A percentile compares a stretch with the other conserved stretches of the same genome.
phyloP scores from a whole-genome alignment of 2,113 vertebrate species.

The Guaruba guarouba region DNA sequence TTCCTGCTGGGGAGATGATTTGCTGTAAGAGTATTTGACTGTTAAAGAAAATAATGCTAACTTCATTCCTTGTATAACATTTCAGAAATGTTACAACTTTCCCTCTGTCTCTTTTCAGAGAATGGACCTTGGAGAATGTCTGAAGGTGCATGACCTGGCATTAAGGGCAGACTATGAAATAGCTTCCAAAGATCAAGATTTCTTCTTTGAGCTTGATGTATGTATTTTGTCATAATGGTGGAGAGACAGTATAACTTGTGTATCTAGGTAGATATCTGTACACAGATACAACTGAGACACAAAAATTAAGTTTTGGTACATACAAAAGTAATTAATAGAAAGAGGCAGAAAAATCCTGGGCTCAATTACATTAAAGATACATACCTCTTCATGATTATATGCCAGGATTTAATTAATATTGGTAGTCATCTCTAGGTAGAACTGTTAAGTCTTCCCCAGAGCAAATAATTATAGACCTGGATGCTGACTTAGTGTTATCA shows the following conservation, averaged over 20 bases:
- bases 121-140: constrained; percentile 98
- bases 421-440: not conserved
- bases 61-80: not conserved
- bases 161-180: constrained; percentile 98
- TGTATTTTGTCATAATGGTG: constrained; percentile 66
- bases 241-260: not conserved
- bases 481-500: not conserved
- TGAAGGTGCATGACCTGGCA: constrained; percentile 96
- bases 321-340: not conserved
- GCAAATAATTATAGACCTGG: not conserved
- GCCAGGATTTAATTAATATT: not conserved
- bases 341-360: not conserved
- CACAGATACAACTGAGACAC: not conserved
- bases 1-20: not conserved
- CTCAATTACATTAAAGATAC: not conserved
- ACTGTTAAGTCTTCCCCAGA: not conserved
- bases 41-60: not conserved
- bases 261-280: not conserved
- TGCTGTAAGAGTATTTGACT: not conserved
- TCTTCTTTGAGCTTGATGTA: constrained; percentile 98
- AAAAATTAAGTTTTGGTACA: not conserved
- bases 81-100: not conserved
- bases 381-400: not conserved
- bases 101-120: constrained; percentile 76
- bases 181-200: constrained; percentile 96